phyloP scores from a whole-genome alignment of 2,888 invertebrate species.

The Ectemnius lituratus region DNA sequence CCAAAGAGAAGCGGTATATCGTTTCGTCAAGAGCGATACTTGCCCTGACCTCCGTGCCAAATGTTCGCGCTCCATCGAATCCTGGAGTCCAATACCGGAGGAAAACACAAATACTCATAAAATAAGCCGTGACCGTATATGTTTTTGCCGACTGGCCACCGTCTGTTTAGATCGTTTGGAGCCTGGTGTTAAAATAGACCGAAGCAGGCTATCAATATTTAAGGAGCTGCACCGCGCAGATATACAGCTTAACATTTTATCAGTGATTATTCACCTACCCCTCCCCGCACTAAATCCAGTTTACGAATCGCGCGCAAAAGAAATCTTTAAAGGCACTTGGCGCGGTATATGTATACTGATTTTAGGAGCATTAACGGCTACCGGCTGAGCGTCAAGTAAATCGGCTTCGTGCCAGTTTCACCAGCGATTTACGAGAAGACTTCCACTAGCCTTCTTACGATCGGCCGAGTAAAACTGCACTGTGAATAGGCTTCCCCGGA shows the following conservation, averaged over 20 bases:
- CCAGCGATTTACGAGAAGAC: conserved; percentile 56
- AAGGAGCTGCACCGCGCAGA: neutral
- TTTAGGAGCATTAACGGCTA: conserved; percentile 28
- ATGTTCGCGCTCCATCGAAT: neutral
- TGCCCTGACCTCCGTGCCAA: conserved; percentile 10
- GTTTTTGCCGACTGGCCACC: too few species aligned
- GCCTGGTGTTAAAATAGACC: conserved; percentile 8
- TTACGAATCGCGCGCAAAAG: neutral
- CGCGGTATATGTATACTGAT: conserved; percentile 25
- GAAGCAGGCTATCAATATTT: neutral
- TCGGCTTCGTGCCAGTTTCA: conserved; percentile 49
- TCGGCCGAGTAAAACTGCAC: conserved; percentile 21
- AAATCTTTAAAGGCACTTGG: conserved; percentile 15
- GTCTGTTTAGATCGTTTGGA: too few species aligned
- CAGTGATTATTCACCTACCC: neutral
- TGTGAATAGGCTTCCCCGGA: neutral
- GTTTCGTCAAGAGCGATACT: conserved; percentile 32
- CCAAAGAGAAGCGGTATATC: conserved; percentile 25
- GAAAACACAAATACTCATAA: too few species aligned
- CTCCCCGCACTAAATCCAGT: neutral
- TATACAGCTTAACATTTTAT: neutral
- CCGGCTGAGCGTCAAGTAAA: conserved; percentile 37
- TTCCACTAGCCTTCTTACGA: conserved; percentile 44
- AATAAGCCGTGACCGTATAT: too few species aligned
- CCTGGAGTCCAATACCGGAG: too few species aligned